Conservation (phyloP, 2,888 invertebrate species). For the Heliconius cydno region DNA sequence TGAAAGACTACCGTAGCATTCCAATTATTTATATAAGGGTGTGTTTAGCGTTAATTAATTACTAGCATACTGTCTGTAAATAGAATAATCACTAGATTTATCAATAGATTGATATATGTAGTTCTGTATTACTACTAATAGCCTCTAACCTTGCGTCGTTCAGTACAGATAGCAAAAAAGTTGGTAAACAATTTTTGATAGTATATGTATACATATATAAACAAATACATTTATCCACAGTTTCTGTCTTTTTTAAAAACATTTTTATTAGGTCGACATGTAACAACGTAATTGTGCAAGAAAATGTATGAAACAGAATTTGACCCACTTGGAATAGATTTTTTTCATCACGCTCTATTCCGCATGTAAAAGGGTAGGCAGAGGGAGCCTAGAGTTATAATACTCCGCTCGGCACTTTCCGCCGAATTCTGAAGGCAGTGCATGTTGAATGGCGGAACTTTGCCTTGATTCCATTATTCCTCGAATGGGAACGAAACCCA, state of each 20-base stretch:
- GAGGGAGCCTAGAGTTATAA: background rate
- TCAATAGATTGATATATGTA: background rate
- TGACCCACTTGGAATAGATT: no score
- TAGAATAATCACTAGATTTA: constrained; percentile 14
- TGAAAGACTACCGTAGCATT: no score
- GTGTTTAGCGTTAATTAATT: background rate
- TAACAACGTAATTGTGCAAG: no score
- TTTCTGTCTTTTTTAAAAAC: no score
- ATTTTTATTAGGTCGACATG: no score
- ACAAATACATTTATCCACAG: no score
- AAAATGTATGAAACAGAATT: no score
- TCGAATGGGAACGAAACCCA: no score
- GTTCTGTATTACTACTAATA: background rate
- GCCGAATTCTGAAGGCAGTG: background rate
- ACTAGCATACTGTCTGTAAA: constrained; percentile 5
- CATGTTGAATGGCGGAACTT: no score
- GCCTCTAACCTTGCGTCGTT: background rate
- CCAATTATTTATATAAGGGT: background rate
- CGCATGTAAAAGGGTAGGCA: background rate
- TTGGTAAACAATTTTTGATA: background rate
- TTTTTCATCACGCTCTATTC: background rate
- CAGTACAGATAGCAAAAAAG: background rate
- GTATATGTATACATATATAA: background rate
- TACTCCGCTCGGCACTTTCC: background rate
- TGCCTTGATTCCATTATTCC: no score